Conservation (phyloP, 2,113 vertebrate genomes). For the Chamaea fasciata region DNA sequence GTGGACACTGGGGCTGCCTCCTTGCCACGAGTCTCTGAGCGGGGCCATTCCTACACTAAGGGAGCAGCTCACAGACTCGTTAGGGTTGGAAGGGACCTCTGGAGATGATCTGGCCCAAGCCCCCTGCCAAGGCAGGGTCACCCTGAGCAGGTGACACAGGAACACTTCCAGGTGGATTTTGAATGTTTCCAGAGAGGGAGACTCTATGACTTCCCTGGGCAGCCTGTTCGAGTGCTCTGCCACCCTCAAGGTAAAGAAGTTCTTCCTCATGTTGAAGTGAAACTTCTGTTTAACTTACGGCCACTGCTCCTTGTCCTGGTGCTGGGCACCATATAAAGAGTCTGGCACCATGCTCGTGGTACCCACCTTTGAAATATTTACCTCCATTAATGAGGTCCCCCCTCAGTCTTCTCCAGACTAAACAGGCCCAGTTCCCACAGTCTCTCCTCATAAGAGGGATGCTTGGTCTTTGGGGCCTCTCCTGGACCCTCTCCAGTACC, state of each 20-base stretch:
- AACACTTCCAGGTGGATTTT: not conserved
- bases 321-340: not conserved
- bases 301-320: not conserved
- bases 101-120: not conserved
- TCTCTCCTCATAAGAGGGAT: not conserved
- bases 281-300: not conserved
- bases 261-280: not conserved
- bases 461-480: not conserved
- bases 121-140: not conserved
- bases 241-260: not conserved
- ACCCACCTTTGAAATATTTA: not conserved
- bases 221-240: not conserved
- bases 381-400: not conserved
- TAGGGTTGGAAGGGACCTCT: not conserved
- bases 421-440: not conserved
- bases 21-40: not conserved
- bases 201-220: fast-evolving
- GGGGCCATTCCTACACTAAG: not conserved
- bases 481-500: not conserved
- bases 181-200: not conserved
- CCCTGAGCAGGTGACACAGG: not conserved
- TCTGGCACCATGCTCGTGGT: not conserved
- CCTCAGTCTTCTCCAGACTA: not conserved
- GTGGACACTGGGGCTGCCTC: not conserved
- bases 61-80: not conserved